Evolutionary conservation across 2,888 invertebrate genomes (phyloP).

Genomic region (Metalampra italica): DNA sequence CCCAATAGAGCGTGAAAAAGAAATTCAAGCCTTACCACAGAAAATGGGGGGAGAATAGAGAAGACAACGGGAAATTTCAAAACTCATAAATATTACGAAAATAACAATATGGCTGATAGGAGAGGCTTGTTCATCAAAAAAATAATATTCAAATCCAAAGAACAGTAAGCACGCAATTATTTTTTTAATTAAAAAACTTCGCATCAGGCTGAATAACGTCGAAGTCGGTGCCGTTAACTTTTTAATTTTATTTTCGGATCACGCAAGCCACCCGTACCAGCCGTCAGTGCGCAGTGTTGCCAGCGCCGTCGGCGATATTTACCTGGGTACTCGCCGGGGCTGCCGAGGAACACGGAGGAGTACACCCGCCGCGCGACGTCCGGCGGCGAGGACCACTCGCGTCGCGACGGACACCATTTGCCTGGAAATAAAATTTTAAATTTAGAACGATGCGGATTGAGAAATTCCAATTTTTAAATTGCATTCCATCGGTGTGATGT

Average conservation of each 20-base stretch:
- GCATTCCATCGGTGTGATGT: too few relatives aligned
- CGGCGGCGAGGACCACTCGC: constrained; percentile 93
- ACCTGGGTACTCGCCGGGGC: constrained; percentile 88
- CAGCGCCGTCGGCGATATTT: constrained; percentile 29
- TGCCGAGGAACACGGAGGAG: constrained; percentile 95
- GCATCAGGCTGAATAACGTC: not conserved
- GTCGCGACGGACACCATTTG: constrained; percentile 93
- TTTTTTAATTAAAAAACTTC: not conserved
- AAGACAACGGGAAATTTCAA: too few relatives aligned
- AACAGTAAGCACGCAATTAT: too few relatives aligned
- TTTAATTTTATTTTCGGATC: not conserved
- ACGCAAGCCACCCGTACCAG: not conserved
- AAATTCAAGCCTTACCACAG: too few relatives aligned
- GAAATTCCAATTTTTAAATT: too few relatives aligned
- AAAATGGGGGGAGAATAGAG: too few relatives aligned
- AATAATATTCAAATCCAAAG: too few relatives aligned
- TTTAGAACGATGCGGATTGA: not conserved
- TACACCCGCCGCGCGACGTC: constrained; percentile 93
- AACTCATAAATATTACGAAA: too few relatives aligned
- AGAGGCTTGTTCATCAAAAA: too few relatives aligned
- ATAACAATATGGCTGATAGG: too few relatives aligned
- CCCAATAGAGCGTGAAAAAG: not conserved
- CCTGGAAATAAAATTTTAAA: constrained; percentile 74
- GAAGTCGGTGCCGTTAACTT: not conserved
- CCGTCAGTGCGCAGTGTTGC: not conserved